These are phyloP conservation scores for Monopterus albus DNA, from an alignment of 2,113 vertebrate genomes.

Conservation along the genomic window DNA sequence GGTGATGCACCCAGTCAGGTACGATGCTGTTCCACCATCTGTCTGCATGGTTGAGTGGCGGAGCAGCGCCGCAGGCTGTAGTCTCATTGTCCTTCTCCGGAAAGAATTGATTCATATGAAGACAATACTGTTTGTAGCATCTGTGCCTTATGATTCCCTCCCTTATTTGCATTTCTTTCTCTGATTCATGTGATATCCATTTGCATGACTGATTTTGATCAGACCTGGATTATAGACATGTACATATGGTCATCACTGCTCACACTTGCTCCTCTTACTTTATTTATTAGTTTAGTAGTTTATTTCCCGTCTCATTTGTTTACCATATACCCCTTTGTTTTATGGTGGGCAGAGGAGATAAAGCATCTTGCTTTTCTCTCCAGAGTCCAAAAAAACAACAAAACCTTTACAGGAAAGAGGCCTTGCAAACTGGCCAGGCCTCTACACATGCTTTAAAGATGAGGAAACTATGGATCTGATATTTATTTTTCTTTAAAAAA, in stretches of 20 bases:
- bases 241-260: slow-evolving; percentile 14
- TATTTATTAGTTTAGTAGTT: slow-evolving; percentile 37
- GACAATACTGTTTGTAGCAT: neutral
- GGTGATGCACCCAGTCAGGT: slow-evolving; percentile 26
- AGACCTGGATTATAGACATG: slow-evolving; percentile 26
- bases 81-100: neutral
- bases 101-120: slow-evolving; percentile 4
- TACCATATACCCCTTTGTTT: slow-evolving; percentile 34
- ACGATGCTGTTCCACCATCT: slow-evolving; percentile 15
- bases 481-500: slow-evolving; percentile 7
- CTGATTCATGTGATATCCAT: slow-evolving; percentile 12
- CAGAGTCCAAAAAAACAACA: slow-evolving; percentile 68
- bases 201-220: slow-evolving; percentile 16
- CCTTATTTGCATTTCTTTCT: neutral
- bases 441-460: slow-evolving; percentile 64
- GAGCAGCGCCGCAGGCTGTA: slow-evolving; percentile 34
- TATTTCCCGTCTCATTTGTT: slow-evolving; percentile 27
- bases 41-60: slow-evolving; percentile 17
- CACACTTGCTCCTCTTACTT: slow-evolving; percentile 6
- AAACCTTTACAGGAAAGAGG: slow-evolving; percentile 41
- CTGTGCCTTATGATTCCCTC: neutral
- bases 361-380: slow-evolving; percentile 24
- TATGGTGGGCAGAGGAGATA: slow-evolving; percentile 10
- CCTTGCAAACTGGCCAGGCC: slow-evolving; percentile 5
- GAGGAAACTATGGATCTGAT: slow-evolving; percentile 45